phyloP scores from a whole-genome alignment of 1,140 invertebrate species.

The Lanistes nyassanus region DNA sequence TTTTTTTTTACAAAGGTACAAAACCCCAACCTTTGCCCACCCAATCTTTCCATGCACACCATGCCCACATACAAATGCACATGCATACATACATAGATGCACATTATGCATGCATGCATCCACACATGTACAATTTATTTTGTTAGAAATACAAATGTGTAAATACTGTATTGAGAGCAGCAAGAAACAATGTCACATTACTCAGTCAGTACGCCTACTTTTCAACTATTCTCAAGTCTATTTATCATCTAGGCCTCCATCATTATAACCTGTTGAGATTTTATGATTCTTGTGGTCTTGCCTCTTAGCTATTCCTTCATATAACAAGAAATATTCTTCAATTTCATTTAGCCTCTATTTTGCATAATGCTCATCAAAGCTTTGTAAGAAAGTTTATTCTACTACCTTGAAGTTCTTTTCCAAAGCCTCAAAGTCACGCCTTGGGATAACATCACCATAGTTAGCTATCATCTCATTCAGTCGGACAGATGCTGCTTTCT shows the following conservation, averaged over 20 bases:
- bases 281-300: constrained; percentile 62
- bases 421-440: constrained; percentile 63
- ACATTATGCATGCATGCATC: not conserved
- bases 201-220: not conserved
- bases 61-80: constrained; percentile 16
- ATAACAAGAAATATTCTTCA: not conserved
- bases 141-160: not conserved
- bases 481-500: constrained; percentile 56
- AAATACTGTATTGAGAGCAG: not conserved
- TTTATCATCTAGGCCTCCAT: not conserved
- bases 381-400: not conserved
- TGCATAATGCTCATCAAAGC: not conserved
- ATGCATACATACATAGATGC: not conserved
- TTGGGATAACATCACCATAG: constrained; percentile 66
- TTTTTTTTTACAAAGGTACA: not conserved
- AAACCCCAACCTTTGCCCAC: not conserved
- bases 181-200: not conserved
- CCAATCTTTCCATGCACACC: not conserved
- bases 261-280: not conserved
- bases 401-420: constrained; percentile 57
- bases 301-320: too few species aligned
- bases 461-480: constrained; percentile 65
- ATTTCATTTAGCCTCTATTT: too few species aligned
- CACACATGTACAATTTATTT: not conserved
- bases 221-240: not conserved